A percentile compares a stretch with the other conserved stretches of the same genome.
These are phyloP conservation scores for Aleiodes leptofemur DNA, from an alignment of 2,888 invertebrate genomes.

Conservation along the genomic window DNA sequence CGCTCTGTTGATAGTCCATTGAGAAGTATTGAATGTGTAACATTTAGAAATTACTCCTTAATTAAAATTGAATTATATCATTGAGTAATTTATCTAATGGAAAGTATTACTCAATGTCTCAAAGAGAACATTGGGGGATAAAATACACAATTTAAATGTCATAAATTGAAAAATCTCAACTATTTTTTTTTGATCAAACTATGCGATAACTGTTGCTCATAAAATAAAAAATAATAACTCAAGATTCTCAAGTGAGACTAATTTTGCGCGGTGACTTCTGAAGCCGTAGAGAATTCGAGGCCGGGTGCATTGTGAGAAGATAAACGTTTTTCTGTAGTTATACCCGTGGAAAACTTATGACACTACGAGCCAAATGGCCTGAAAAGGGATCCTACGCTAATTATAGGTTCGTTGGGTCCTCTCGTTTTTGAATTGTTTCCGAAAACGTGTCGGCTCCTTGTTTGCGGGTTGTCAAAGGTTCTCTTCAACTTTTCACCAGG, in stretches of 20 bases:
- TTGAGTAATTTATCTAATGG: background rate
- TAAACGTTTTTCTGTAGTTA: constrained; percentile 47
- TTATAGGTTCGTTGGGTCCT: constrained; percentile 67
- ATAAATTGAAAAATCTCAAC: constrained; percentile 25
- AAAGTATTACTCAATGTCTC: background rate
- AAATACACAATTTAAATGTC: background rate
- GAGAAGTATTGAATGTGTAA: constrained; percentile 64
- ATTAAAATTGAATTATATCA: constrained; percentile 16
- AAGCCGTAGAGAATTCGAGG: constrained; percentile 60
- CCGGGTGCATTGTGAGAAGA: constrained; percentile 59
- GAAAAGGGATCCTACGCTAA: constrained; percentile 66
- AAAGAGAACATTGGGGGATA: no score
- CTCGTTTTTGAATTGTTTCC: constrained; percentile 63
- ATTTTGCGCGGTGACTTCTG: constrained; percentile 66
- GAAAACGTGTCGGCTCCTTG: constrained; percentile 69
- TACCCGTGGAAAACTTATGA: constrained; percentile 60
- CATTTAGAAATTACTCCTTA: constrained; percentile 61
- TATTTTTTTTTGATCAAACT: constrained; percentile 34
- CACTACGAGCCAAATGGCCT: constrained; percentile 39
- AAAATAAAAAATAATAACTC: constrained; percentile 30
- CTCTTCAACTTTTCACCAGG: constrained; percentile 50
- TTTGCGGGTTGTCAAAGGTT: constrained; percentile 69
- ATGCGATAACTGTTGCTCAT: constrained; percentile 32
- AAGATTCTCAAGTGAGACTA: constrained; percentile 51
- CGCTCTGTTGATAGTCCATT: constrained; percentile 64